These are phyloP conservation scores for Tenrec ecaudatus DNA, from an alignment of 2,113 vertebrate genomes.

Conservation along the genomic window DNA sequence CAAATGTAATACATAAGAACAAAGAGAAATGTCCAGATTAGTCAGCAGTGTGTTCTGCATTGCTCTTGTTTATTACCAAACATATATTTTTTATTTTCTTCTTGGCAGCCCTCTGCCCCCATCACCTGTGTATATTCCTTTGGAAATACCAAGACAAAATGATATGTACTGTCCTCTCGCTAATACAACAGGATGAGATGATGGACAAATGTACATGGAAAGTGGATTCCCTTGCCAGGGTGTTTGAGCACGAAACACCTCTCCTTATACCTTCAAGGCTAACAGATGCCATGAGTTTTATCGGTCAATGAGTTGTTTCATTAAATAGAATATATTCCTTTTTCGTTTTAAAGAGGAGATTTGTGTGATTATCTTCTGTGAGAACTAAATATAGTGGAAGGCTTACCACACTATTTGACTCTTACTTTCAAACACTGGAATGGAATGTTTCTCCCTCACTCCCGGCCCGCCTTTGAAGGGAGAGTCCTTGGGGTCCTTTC, in stretches of 20 bases:
- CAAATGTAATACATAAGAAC: neutral
- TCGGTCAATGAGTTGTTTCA: neutral
- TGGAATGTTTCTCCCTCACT: neutral
- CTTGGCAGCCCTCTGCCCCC: neutral
- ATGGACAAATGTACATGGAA: neutral
- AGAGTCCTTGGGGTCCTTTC: neutral
- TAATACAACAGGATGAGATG: neutral
- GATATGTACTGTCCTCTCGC: neutral
- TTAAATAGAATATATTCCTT: neutral
- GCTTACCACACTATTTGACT: neutral
- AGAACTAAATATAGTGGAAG: neutral
- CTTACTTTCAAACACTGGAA: neutral
- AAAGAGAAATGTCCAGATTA: neutral
- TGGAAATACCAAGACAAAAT: neutral
- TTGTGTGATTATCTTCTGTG: neutral
- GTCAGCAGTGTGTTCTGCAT: neutral
- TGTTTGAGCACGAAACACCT: neutral
- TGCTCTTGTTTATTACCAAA: neutral
- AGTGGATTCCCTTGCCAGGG: neutral
- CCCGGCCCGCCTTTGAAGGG: neutral
- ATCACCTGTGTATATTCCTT: neutral
- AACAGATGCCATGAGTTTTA: neutral
- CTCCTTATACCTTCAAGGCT: neutral
- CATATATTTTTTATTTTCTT: neutral
- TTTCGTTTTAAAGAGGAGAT: slow-evolving; percentile 32